Percentiles rank a stretch among this genome's conserved stretches.
Conservation (phyloP, 2,797 vertebrate genomes). For the Monodelphis domestica region DNA sequence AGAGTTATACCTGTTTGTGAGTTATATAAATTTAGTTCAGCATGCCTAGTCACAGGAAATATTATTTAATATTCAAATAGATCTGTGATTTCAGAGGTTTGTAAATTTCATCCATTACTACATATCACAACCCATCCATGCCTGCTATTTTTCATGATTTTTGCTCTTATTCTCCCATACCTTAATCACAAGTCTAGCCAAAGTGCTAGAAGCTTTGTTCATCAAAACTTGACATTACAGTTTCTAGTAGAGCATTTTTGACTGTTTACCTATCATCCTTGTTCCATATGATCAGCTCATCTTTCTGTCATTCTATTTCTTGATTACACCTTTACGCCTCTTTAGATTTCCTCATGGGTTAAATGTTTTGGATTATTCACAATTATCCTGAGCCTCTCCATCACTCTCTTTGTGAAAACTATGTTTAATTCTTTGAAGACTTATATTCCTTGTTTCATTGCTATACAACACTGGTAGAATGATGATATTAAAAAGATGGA, state of each 20-base stretch:
- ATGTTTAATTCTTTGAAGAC: background rate
- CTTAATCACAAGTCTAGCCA: background rate
- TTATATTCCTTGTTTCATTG: background rate
- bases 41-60: constrained; percentile 20
- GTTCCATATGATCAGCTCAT: background rate
- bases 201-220: background rate
- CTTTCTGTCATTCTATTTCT: background rate
- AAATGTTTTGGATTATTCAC: background rate
- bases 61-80: background rate
- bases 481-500: background rate
- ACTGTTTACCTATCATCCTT: background rate
- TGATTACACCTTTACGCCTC: background rate
- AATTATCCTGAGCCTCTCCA: background rate
- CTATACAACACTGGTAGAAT: background rate
- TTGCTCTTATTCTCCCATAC: background rate
- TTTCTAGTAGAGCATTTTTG: background rate
- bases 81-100: background rate
- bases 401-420: background rate
- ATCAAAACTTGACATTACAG: background rate
- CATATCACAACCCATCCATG: background rate
- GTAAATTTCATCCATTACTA: background rate
- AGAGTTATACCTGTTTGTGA: constrained; percentile 22
- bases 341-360: background rate
- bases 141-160: background rate
- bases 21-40: constrained; percentile 22